Evolutionary conservation across 2,797 vertebrate genomes (phyloP).

Genomic region (Pyrocephalus nanus): DNA sequence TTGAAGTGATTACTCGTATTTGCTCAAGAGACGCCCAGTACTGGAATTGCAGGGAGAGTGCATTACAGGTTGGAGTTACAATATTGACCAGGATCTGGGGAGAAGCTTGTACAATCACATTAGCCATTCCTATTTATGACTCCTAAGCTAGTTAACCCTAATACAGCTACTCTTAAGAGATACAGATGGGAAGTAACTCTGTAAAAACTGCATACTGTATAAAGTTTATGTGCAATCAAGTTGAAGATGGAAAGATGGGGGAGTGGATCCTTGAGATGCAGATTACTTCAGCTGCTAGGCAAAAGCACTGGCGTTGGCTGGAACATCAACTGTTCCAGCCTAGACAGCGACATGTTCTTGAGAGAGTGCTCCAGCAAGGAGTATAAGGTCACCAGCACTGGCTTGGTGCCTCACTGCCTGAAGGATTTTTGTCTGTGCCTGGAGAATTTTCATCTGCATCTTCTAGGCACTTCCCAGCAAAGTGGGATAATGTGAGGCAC

Average conservation of each 20-base stretch:
- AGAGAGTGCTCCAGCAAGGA: neutral
- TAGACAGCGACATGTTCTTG: neutral
- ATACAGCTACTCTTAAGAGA: neutral
- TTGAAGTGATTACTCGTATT: conserved; percentile 65
- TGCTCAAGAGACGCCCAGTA: conserved; percentile 73
- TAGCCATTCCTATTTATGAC: conserved; percentile 35
- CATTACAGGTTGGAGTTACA: conserved; percentile 55
- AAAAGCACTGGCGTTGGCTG: neutral
- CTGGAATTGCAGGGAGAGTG: conserved; percentile 67
- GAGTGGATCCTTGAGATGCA: neutral
- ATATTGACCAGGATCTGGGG: conserved; percentile 48
- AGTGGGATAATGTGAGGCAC: neutral
- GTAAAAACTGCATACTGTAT: neutral
- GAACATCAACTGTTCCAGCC: neutral
- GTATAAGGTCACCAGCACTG: neutral
- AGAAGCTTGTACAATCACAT: conserved; percentile 41
- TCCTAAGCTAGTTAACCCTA: neutral
- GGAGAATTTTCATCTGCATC: neutral
- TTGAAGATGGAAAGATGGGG: neutral
- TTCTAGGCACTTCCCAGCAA: neutral
- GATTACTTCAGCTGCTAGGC: neutral
- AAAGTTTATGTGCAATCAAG: neutral
- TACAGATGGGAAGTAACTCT: neutral
- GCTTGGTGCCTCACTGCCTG: neutral
- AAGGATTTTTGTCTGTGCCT: neutral